These are phyloP conservation scores for Philopotamus ludificatus DNA, from an alignment of 1,140 invertebrate species.

Conservation along the genomic window DNA sequence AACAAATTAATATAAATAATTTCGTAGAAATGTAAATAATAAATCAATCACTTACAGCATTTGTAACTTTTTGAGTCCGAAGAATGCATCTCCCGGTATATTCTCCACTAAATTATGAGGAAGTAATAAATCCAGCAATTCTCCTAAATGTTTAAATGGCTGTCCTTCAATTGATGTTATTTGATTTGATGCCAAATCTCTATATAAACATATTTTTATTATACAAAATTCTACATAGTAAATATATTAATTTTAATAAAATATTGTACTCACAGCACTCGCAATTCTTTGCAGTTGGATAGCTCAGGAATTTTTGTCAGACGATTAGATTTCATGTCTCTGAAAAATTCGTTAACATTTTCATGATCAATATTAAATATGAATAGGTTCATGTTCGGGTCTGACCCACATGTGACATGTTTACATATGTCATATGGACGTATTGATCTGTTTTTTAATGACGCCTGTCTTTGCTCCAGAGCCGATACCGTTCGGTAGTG, in stretches of 20 bases:
- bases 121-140: conserved; percentile 82
- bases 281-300: conserved; percentile 70
- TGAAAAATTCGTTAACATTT: conserved; percentile 53
- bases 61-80: conserved; percentile 75
- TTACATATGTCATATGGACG: too few relatives aligned
- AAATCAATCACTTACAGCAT: conserved; percentile 77
- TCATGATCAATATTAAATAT: too few relatives aligned
- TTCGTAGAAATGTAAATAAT: too few relatives aligned
- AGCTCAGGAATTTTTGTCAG: conserved; percentile 71
- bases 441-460: too few relatives aligned
- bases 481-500: too few relatives aligned
- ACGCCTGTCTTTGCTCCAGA: too few relatives aligned
- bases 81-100: conserved; percentile 77
- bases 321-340: conserved; percentile 81
- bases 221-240: background rate
- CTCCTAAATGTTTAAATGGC: conserved; percentile 68
- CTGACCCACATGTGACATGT: too few relatives aligned
- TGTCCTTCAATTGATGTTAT: conserved; percentile 69
- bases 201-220: conserved; percentile 49
- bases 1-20: too few relatives aligned
- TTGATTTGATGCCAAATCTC: conserved; percentile 84
- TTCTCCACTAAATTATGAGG: conserved; percentile 76
- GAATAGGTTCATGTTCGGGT: too few relatives aligned
- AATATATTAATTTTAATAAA: background rate
- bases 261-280: conserved; percentile 78